Evolutionary conservation across 1,140 invertebrate genomes (phyloP).

Genomic region (Hylyphantes graminicola): DNA sequence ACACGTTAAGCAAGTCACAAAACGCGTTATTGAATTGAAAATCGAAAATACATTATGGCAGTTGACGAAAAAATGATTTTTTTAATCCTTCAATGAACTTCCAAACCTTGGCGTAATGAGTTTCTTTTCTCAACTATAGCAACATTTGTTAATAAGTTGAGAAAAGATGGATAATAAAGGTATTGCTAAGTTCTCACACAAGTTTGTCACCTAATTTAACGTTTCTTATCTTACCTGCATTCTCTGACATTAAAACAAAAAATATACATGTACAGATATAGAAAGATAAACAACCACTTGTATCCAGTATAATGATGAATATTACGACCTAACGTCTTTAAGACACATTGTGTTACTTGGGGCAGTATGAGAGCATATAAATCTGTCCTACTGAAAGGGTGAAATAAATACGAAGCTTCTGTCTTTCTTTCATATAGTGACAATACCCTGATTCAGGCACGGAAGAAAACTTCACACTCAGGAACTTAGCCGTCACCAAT

Average conservation of each 20-base stretch:
- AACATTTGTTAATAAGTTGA: too few species aligned
- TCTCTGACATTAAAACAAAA: neutral
- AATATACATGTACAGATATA: neutral
- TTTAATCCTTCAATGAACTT: too few species aligned
- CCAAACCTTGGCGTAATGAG: too few species aligned
- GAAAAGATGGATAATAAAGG: too few species aligned
- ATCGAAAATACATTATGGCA: too few species aligned
- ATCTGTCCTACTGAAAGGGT: neutral
- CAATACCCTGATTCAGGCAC: conserved; percentile 24
- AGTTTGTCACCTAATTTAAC: neutral
- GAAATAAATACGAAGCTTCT: conserved; percentile 27
- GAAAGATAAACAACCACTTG: neutral
- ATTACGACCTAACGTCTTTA: too few species aligned
- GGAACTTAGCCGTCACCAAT: neutral
- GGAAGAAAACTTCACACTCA: neutral
- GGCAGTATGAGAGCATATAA: neutral
- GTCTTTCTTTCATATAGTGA: neutral
- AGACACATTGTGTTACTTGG: too few species aligned
- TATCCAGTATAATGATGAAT: neutral
- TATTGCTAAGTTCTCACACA: too few species aligned
- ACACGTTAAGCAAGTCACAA: too few species aligned
- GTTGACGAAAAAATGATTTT: too few species aligned
- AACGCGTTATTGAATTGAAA: too few species aligned
- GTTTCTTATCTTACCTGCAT: neutral
- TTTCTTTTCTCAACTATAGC: too few species aligned